Conservation (phyloP, 1,140 invertebrate genomes). For the Lordiphosa collinella region DNA sequence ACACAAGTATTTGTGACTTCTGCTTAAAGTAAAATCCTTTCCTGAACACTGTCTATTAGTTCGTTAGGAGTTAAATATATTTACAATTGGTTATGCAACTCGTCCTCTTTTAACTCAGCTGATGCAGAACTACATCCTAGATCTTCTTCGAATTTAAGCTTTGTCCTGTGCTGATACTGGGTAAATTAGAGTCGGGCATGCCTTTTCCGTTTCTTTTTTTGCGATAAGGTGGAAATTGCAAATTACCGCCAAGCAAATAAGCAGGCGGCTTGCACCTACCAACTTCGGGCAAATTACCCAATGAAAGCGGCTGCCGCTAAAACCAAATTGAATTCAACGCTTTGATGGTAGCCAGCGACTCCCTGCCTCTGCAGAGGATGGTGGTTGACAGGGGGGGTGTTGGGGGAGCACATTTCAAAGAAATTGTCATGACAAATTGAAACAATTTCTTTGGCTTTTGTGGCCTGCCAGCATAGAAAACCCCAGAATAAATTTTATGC, state of each 20-base stretch:
- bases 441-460: constrained; percentile 76
- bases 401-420: constrained; percentile 55
- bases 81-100: no score
- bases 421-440: constrained; percentile 78
- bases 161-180: no score
- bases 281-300: constrained; percentile 42
- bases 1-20: no score
- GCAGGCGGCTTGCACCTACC: constrained; percentile 47
- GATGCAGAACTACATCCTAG: no score
- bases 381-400: background rate
- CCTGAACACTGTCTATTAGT: no score
- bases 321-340: constrained; percentile 71
- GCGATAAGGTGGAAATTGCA: constrained; percentile 70
- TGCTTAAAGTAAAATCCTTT: no score
- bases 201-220: background rate
- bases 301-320: constrained; percentile 45
- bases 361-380: background rate
- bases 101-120: no score
- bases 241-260: constrained; percentile 72
- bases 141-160: no score
- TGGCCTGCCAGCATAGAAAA: constrained; percentile 49
- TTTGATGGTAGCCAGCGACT: constrained; percentile 40
- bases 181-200: no score
- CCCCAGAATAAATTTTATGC: constrained; percentile 57
- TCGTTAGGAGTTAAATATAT: no score